phyloP scores from a whole-genome alignment of 2,797 vertebrate genomes.

The Melanotaenia boesemani region DNA sequence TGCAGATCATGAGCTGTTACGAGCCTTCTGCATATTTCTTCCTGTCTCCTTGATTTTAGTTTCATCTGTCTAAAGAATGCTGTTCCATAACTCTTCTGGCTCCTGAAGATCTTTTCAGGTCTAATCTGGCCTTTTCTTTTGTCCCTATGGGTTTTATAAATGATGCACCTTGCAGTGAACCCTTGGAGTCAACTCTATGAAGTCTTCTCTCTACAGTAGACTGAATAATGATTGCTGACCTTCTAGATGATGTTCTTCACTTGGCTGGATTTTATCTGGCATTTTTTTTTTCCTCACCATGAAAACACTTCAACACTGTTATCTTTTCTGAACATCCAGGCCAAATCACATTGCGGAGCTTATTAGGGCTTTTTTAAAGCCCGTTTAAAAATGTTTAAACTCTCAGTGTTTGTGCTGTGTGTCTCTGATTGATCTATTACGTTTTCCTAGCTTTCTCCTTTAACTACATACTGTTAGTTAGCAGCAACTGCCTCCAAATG shows the following conservation, averaged over 20 bases:
- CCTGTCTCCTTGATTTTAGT: background rate
- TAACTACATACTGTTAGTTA: background rate
- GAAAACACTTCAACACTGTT: background rate
- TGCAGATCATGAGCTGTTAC: background rate
- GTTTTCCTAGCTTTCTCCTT: background rate
- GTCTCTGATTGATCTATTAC: background rate
- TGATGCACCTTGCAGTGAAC: background rate
- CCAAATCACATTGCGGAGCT: background rate
- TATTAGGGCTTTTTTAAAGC: background rate
- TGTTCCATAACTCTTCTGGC: background rate
- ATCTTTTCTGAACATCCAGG: background rate
- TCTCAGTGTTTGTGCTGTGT: background rate
- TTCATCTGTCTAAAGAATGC: background rate
- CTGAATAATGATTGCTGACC: background rate
- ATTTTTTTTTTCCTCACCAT: background rate
- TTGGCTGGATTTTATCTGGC: background rate
- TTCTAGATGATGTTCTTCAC: background rate
- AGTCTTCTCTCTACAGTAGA: background rate
- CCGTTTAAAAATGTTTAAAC: background rate
- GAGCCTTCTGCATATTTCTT: background rate
- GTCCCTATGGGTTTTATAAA: background rate
- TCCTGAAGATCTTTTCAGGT: background rate
- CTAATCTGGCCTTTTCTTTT: background rate
- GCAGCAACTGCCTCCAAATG: background rate
- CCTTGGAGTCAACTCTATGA: background rate